Percentiles rank a stretch among this genome's conserved stretches.
Conservation (phyloP, 2,113 vertebrate species). For the Cariama cristata region DNA sequence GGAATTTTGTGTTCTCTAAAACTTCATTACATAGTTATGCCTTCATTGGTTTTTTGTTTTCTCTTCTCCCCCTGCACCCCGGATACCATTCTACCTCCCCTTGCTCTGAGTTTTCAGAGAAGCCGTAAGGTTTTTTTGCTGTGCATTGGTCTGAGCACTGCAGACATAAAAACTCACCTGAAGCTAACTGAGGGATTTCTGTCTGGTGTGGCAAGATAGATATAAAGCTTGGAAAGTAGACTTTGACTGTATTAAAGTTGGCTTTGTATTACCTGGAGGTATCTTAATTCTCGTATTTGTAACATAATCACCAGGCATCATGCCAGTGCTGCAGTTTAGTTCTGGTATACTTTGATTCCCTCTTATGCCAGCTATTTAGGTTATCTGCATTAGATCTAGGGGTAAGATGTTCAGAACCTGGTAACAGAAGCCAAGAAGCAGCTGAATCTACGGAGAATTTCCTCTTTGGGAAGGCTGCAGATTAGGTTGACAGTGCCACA, state of each 20-base stretch:
- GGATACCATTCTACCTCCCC: background rate
- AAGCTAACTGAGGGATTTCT: background rate
- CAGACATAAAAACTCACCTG: background rate
- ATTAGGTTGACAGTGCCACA: background rate
- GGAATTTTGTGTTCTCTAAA: background rate
- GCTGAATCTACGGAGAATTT: background rate
- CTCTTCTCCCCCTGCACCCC: background rate
- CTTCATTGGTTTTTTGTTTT: background rate
- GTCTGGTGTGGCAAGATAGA: background rate
- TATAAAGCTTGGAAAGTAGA: background rate
- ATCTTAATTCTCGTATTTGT: background rate
- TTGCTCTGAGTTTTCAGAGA: background rate
- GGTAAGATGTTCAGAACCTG: background rate
- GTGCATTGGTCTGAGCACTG: background rate
- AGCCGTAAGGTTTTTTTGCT: background rate
- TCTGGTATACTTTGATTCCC: background rate
- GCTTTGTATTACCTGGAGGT: background rate
- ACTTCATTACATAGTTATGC: background rate
- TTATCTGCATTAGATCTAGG: background rate
- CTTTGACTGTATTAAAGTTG: background rate
- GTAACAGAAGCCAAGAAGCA: background rate
- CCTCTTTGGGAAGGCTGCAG: background rate
- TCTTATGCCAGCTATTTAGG: background rate
- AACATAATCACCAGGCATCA: background rate
- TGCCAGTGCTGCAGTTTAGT: background rate